Percentiles rank a stretch among this genome's conserved stretches.
These are phyloP conservation scores for Octodon degus DNA, from an alignment of 2,113 vertebrate genomes.

Conservation along the genomic window DNA sequence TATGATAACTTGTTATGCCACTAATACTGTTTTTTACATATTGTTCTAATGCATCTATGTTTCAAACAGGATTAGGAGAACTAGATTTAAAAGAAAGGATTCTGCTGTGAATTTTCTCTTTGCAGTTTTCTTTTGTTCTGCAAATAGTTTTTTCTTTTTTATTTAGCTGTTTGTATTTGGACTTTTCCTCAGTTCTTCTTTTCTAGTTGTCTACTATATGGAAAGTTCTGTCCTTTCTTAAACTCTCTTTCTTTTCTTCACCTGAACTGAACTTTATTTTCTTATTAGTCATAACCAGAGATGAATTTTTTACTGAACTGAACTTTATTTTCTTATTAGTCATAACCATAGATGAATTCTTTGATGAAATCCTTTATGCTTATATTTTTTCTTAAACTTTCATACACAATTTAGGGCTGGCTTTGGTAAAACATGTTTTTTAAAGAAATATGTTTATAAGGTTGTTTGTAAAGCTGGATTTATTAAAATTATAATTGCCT, in stretches of 20 bases:
- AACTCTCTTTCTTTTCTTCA: neutral
- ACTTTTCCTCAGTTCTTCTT: conserved; percentile 6
- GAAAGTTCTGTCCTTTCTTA: neutral
- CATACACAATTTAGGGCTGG: neutral
- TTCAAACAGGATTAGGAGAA: conserved; percentile 21
- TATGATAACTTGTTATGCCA: neutral
- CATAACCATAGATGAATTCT: neutral
- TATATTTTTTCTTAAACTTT: conserved; percentile 18
- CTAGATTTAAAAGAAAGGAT: neutral
- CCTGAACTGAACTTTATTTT: neutral
- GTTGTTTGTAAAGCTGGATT: neutral
- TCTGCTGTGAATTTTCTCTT: neutral
- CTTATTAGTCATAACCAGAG: neutral
- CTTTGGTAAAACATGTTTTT: neutral
- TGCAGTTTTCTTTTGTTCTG: neutral
- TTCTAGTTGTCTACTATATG: neutral
- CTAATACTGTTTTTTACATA: conserved; percentile 16
- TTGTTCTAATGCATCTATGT: neutral
- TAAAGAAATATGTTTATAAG: neutral
- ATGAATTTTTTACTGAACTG: conserved; percentile 23
- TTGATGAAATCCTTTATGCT: neutral
- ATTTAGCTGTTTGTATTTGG: neutral
- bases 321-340: neutral
- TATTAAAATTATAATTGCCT: neutral
- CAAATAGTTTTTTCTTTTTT: conserved; percentile 35